Conservation (phyloP, 2,797 vertebrate species). For the Hydrocynus forskahlii region DNA sequence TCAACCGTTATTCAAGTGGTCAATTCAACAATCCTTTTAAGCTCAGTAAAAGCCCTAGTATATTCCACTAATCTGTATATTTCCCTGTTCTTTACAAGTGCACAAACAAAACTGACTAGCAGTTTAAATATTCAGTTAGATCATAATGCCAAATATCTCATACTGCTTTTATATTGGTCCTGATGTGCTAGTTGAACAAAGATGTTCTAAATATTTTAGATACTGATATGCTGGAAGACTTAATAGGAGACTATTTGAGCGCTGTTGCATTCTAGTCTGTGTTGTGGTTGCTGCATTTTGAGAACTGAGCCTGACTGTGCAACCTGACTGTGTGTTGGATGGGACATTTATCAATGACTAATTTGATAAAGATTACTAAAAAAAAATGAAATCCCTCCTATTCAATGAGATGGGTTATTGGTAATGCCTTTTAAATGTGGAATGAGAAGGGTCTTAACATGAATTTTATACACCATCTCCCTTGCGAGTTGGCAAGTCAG, state of each 20-base stretch:
- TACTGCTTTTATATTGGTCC: neutral
- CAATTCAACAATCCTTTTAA: no score
- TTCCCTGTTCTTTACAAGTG: neutral
- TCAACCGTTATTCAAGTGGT: no score
- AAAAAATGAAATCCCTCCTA: neutral
- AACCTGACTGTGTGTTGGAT: neutral
- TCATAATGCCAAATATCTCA: neutral
- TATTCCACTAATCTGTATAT: no score
- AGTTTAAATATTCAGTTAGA: neutral
- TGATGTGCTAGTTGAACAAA: neutral
- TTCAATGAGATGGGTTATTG: neutral
- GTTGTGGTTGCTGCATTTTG: neutral
- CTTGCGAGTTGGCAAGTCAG: neutral
- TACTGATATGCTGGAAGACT: neutral
- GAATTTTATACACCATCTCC: neutral
- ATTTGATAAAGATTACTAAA: neutral
- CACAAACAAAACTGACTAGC: neutral
- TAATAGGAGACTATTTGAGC: neutral
- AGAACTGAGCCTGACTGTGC: neutral
- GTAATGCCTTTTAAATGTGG: neutral
- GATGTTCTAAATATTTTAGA: neutral
- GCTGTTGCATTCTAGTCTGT: neutral
- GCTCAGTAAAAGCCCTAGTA: no score
- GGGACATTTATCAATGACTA: neutral
- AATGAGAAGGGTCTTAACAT: neutral